phyloP scores from a whole-genome alignment of 2,113 vertebrate species.

The Pteropus alecto region DNA sequence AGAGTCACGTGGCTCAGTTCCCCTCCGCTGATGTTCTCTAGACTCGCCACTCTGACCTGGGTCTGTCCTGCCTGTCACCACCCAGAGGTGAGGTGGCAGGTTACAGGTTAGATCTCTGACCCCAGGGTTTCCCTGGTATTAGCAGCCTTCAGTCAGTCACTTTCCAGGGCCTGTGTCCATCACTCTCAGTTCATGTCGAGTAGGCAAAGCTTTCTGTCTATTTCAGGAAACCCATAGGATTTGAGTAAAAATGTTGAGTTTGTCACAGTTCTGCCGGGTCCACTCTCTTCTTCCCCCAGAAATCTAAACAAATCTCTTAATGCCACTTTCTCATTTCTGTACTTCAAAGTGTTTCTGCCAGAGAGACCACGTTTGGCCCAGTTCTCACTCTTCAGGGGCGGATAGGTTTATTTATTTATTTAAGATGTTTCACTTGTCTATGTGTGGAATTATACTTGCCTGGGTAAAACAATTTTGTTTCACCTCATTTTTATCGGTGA shows the following conservation, averaged over 20 bases:
- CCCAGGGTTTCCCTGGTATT: accelerated
- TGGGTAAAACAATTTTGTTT: neutral
- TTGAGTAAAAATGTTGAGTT: neutral
- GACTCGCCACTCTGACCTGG: accelerated
- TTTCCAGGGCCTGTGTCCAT: neutral
- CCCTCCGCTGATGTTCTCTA: neutral
- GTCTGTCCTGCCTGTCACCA: accelerated
- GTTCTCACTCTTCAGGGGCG: neutral
- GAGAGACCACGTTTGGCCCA: neutral
- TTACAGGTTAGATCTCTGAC: neutral
- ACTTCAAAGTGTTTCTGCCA: neutral
- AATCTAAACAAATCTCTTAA: neutral
- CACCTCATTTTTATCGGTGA: neutral
- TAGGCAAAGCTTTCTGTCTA: neutral
- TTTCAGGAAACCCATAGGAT: neutral
- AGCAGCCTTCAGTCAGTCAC: neutral
- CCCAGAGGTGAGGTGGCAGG: neutral
- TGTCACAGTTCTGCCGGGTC: neutral
- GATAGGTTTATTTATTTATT: neutral
- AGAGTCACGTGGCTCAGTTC: neutral
- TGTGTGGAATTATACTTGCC: accelerated
- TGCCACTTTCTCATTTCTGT: neutral
- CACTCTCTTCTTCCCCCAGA: accelerated
- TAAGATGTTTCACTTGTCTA: neutral
- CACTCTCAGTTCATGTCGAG: neutral